Evolutionary conservation across 2,797 vertebrate genomes (phyloP), one percentile per base, ranked within the genome.

Genomic region (Loriculus beryllinus): DNA sequence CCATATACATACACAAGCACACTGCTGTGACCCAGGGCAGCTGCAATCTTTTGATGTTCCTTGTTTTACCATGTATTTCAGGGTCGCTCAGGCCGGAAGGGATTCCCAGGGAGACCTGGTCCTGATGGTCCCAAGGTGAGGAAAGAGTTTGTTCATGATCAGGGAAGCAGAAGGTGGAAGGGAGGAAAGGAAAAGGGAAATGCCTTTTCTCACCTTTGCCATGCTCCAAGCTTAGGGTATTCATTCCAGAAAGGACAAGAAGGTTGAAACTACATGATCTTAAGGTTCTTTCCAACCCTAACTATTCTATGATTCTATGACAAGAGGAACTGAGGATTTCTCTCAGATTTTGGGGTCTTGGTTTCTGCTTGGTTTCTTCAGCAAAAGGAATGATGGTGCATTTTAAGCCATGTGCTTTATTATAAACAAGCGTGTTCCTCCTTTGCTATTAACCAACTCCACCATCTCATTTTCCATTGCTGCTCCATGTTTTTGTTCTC

Each of bases 51-150:
- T 85, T 48, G 51, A 12, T 45, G 7, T 45, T 75, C n/a, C 10
- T 84, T 60, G 23, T 5, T 59, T 79, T 88, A 91, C 97, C 70
- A 3, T 97, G 97, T 95, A 94, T 98, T 98, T 97, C 97, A 99
- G 99, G 99, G 99, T 96, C 99, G 98, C 56, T 98, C 98, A 86
- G 99, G 99, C 93, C 98, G 98, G 94, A 98, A 98, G 90, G 99
- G 99, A 77, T 99, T 98, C 97, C 96, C 98, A 21, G 99, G 99
- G 96, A 98, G 96, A 92, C 98, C 98, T 12, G 99, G 99, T 94
- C 97, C 98, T 6, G 98, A 99, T 6, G 99, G 99, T 93, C 87
- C 96, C 69, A 99, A 99, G 99, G 99, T 99, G 97, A 98, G 97
- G 47, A 64, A 64, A 47, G 42, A 28, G 37, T 76, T 80, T 52